Conservation (phyloP, 37 sponge, comb jelly and placozoan genomes). For the Axinella damicornis region DNA sequence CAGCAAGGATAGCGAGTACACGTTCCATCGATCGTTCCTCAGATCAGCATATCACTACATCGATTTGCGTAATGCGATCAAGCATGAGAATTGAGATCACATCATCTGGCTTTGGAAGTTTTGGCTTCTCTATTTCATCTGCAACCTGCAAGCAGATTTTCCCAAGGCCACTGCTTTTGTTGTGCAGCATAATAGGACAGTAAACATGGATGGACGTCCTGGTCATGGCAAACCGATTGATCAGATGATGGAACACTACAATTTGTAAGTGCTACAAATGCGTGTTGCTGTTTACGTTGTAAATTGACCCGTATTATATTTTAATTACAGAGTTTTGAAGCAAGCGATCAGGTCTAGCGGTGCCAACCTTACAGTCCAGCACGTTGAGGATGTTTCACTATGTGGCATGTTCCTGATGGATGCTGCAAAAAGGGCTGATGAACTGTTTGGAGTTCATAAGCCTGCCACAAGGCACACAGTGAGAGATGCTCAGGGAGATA, state of each 20-base stretch:
- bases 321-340: constrained; percentile 13
- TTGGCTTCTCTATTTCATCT: constrained; percentile 17
- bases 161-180: constrained; percentile 32
- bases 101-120: constrained; percentile 14
- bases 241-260: constrained; percentile 6
- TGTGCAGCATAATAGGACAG: constrained; percentile 27
- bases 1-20: neutral
- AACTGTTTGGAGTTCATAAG: neutral
- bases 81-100: constrained; percentile 17
- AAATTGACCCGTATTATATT: neutral
- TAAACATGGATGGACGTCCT: constrained; percentile 11
- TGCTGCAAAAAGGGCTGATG: neutral
- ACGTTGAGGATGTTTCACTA: neutral
- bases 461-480: neutral
- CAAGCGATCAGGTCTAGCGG: neutral
- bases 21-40: neutral
- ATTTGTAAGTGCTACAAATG: constrained; percentile 2
- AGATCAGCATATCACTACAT: constrained; percentile 1
- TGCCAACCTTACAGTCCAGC: neutral
- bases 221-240: constrained; percentile 38
- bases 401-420: constrained; percentile 8
- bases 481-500: neutral
- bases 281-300: neutral
- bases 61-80: constrained; percentile 1
- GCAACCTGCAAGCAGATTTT: constrained; percentile 27